Conservation (phyloP, 1,140 invertebrate species). For the Scylla paramamosain region DNA sequence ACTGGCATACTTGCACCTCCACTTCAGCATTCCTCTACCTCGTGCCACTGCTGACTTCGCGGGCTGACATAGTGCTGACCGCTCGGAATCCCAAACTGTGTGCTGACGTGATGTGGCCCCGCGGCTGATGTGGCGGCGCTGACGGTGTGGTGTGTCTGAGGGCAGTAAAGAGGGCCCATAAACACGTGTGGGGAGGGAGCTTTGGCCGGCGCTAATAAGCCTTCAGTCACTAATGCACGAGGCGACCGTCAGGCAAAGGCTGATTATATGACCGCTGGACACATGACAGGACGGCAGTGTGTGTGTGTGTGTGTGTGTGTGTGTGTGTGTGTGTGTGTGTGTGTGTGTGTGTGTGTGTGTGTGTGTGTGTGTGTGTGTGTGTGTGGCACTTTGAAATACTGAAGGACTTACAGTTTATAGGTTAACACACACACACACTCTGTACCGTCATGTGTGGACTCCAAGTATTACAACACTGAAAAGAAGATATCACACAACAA, state of each 20-base stretch:
- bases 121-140: slow-evolving; percentile 9
- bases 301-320: no score
- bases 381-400: background rate
- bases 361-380: background rate
- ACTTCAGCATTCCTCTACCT: slow-evolving; percentile 23
- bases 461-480: no score
- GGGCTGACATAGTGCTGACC: slow-evolving; percentile 26
- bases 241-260: background rate
- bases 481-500: no score
- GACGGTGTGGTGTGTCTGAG: background rate
- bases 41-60: slow-evolving; percentile 22
- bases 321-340: no score
- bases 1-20: slow-evolving; percentile 47
- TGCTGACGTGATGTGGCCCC: background rate
- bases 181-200: background rate
- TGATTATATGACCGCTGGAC: no score
- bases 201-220: background rate
- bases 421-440: no score
- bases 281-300: no score
- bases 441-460: no score
- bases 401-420: background rate
- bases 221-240: background rate
- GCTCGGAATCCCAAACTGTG: background rate
- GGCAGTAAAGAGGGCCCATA: background rate
- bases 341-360: slow-evolving; percentile 41